A percentile compares a stretch with the other conserved stretches of the same genome.
Conservation (phyloP, 2,888 invertebrate species). For the Himalopsyche japonica region DNA sequence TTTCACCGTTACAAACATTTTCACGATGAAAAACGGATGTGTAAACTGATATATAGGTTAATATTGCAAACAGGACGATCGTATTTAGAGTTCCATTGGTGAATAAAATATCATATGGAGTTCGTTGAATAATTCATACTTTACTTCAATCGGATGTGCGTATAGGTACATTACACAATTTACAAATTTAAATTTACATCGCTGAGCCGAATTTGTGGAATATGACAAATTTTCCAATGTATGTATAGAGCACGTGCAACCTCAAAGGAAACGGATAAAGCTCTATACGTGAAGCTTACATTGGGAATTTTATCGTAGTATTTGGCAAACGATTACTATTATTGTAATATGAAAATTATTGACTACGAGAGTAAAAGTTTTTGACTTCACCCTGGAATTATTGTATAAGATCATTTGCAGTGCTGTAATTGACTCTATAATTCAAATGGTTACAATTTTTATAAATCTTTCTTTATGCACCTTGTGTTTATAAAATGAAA, state of each 20-base stretch:
- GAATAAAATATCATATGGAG: neutral
- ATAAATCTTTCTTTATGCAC: too few relatives aligned
- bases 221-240: neutral
- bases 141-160: neutral
- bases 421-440: neutral
- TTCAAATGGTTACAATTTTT: too few relatives aligned
- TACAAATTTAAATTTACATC: neutral
- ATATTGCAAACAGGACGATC: neutral
- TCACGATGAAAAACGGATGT: neutral
- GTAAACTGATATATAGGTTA: neutral
- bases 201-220: neutral
- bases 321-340: neutral
- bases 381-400: neutral
- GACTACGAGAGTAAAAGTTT: neutral
- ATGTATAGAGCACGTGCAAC: neutral
- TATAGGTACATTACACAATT: neutral
- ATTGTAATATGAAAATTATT: neutral
- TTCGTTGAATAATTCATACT: neutral
- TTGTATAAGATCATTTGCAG: neutral
- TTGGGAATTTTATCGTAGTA: neutral
- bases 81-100: neutral
- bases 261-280: neutral
- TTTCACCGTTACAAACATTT: too few relatives aligned
- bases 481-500: too few relatives aligned
- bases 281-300: neutral